Evolutionary conservation across 1,140 invertebrate species (phyloP).

Genomic region (Anagrus nilaparvatae): DNA sequence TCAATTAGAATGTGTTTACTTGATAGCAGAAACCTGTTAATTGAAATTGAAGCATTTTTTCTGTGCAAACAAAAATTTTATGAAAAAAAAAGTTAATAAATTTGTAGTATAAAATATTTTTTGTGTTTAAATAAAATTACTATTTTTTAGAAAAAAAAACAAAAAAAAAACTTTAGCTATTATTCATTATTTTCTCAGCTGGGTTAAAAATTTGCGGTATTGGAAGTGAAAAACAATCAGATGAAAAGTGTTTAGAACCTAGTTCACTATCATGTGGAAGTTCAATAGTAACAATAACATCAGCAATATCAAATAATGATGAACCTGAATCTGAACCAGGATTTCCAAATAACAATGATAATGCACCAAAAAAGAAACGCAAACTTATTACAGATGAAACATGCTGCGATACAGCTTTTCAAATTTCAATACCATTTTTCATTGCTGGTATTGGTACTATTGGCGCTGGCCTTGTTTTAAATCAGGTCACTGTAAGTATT

Average conservation of each 20-base stretch:
- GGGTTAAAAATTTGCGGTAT: constrained; percentile 20
- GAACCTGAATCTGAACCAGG: constrained; percentile 32
- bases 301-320: too few relatives aligned
- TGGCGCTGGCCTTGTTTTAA: constrained; percentile 77
- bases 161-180: too few relatives aligned
- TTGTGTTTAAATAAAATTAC: too few relatives aligned
- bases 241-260: constrained; percentile 15
- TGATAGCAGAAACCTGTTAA: too few relatives aligned
- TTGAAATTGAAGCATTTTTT: too few relatives aligned
- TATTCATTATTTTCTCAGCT: too few relatives aligned
- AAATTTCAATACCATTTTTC: constrained; percentile 89
- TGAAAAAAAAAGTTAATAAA: too few relatives aligned
- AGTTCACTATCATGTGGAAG: constrained; percentile 35
- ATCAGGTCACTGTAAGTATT: constrained; percentile 72
- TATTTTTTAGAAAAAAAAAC: too few relatives aligned
- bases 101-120: too few relatives aligned
- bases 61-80: too few relatives aligned
- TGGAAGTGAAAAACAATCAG: constrained; percentile 1
- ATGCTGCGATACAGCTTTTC: constrained; percentile 66
- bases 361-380: constrained; percentile 14
- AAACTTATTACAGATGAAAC: constrained; percentile 50
- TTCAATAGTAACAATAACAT: constrained; percentile 34
- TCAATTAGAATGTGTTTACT: too few relatives aligned
- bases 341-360: constrained; percentile 9
- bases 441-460: constrained; percentile 92